Percentiles rank a stretch among this genome's conserved stretches.
phyloP scores from a whole-genome alignment of 2,797 vertebrate species.

The Hypotaenidia philippensis region DNA sequence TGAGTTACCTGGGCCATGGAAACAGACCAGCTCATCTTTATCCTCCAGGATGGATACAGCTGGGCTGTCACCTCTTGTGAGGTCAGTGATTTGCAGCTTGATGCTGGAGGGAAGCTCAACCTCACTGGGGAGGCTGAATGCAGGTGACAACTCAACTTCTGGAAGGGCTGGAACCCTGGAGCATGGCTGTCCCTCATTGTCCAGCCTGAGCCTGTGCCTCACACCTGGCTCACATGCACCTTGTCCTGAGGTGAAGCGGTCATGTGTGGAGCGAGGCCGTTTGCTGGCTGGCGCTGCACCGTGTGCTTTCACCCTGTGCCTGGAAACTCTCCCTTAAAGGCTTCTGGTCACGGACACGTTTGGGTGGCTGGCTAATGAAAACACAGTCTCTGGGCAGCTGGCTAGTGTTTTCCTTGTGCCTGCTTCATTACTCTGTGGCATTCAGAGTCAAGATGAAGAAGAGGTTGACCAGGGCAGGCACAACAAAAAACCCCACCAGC shows the following conservation, averaged over 20 bases:
- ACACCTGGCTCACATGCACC: not conserved
- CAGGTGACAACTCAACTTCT: not conserved
- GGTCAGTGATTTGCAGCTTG: not conserved
- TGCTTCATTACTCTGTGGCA: not conserved
- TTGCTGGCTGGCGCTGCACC: too few species aligned
- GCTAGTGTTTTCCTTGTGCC: not conserved
- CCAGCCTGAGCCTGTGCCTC: not conserved
- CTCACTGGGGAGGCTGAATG: not conserved
- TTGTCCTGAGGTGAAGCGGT: not conserved
- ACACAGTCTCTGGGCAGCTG: not conserved
- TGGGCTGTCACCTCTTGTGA: not conserved
- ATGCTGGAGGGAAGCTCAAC: not conserved
- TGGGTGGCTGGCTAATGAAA: constrained; percentile 25
- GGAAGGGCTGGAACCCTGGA: not conserved
- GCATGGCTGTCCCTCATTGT: not conserved
- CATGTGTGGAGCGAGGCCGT: not conserved
- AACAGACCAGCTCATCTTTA: not conserved
- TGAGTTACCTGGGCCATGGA: not conserved
- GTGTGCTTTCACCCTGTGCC: not conserved
- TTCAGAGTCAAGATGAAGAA: not conserved
- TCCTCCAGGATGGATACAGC: not conserved
- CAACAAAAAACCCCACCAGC: not conserved
- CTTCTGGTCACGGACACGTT: not conserved
- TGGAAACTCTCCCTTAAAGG: not conserved
- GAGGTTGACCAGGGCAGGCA: not conserved